Conservation (phyloP, 2,888 invertebrate genomes). For the Agrochola circellaris region DNA sequence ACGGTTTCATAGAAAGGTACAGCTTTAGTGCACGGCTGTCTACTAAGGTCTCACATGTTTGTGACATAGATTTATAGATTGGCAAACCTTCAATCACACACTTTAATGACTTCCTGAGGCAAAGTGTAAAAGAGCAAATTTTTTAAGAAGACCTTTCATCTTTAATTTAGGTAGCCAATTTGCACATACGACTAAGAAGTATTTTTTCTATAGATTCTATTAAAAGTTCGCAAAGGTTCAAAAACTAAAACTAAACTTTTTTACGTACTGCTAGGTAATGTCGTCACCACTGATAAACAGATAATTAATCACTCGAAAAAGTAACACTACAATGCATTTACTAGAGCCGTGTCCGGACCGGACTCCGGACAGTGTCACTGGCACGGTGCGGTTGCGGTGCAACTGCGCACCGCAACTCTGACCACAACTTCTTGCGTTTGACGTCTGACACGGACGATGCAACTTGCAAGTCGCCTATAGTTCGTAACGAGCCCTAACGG, state of each 20-base stretch:
- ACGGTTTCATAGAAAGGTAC: no score
- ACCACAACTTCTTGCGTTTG: constrained; percentile 70
- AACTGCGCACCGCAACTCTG: constrained; percentile 61
- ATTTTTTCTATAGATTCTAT: not conserved
- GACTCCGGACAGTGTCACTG: constrained; percentile 54
- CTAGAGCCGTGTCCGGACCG: constrained; percentile 27
- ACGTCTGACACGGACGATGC: constrained; percentile 57
- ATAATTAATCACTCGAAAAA: constrained; percentile 25
- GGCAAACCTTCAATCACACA: not conserved
- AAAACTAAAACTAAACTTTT: not conserved
- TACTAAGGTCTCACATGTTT: no score
- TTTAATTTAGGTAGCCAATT: not conserved
- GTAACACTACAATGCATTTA: constrained; percentile 36
- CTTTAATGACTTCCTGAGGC: not conserved
- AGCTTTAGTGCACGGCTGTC: no score
- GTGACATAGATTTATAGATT: not conserved
- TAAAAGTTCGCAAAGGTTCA: not conserved
- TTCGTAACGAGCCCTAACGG: constrained; percentile 29
- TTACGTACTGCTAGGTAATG: not conserved
- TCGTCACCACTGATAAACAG: not conserved
- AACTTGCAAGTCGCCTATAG: constrained; percentile 40
- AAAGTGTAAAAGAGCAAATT: no score
- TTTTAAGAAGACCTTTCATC: not conserved
- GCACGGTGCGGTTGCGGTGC: constrained; percentile 58
- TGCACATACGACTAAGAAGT: not conserved